Percentiles rank a stretch among this genome's conserved stretches.
Evolutionary conservation across 2,797 vertebrate species (phyloP).

Genomic region (Aythya fuligula): DNA sequence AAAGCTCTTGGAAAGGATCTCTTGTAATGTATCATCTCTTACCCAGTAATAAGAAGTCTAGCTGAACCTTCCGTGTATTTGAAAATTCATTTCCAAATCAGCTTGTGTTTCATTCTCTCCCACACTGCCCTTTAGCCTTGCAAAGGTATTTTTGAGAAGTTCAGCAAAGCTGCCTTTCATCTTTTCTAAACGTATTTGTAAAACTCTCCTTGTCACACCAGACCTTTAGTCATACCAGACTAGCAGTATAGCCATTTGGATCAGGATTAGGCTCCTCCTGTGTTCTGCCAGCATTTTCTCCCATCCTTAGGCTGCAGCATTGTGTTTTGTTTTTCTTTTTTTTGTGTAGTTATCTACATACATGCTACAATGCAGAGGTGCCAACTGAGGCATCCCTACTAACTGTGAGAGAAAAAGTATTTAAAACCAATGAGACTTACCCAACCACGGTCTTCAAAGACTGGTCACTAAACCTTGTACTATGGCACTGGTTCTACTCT

Average conservation of each 20-base stretch:
- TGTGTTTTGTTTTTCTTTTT: neutral
- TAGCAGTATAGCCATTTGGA: neutral
- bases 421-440: neutral
- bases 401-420: neutral
- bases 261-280: neutral
- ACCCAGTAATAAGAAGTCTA: neutral
- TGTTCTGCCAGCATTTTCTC: neutral
- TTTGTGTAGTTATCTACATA: neutral
- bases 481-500: neutral
- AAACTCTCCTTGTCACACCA: neutral
- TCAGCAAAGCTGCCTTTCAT: conserved; percentile 23
- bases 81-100: conserved; percentile 1
- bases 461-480: neutral
- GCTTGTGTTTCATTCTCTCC: neutral
- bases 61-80: neutral
- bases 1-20: neutral
- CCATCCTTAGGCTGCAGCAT: neutral
- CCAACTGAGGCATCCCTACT: neutral
- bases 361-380: neutral
- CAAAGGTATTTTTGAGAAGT: neutral
- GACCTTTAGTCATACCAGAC: neutral
- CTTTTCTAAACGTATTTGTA: neutral
- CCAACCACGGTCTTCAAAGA: neutral
- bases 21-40: neutral
- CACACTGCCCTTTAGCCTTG: neutral